Conservation (phyloP, 2,113 vertebrate genomes). For the Scytalopus superciliaris region DNA sequence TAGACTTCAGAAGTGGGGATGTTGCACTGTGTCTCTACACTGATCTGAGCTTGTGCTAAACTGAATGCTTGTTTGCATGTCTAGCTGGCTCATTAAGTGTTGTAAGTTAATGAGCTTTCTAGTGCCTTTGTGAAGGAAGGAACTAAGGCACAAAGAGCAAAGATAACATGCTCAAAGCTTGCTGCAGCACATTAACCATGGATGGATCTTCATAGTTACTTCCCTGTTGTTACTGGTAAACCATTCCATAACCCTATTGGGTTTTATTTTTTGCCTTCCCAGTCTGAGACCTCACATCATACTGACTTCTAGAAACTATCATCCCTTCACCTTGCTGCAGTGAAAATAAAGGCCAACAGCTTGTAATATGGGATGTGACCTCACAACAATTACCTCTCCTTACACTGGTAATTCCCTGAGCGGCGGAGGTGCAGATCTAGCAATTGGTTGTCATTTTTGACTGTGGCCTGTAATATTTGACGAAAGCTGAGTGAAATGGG, state of each 20-base stretch:
- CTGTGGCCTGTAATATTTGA: neutral
- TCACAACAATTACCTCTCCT: neutral
- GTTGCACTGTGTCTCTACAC: neutral
- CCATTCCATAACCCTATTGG: neutral
- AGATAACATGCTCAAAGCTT: neutral
- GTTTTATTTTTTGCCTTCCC: neutral
- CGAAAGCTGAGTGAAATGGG: neutral
- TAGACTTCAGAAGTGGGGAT: neutral
- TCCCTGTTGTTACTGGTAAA: neutral
- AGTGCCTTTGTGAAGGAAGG: neutral
- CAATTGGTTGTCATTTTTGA: neutral
- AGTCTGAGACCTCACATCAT: neutral
- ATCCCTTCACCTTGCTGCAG: neutral
- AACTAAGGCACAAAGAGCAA: neutral
- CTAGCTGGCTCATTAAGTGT: neutral
- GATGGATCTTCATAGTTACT: neutral
- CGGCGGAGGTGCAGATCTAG: neutral
- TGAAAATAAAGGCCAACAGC: neutral
- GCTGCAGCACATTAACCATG: neutral
- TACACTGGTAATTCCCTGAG: accelerated
- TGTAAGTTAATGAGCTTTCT: neutral
- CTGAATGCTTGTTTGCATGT: accelerated
- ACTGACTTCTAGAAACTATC: neutral
- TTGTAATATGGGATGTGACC: neutral
- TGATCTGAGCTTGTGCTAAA: neutral